Conservation (phyloP, 2,113 vertebrate species). For the rabbit (Oryctolagus cuniculus) region mOryCun1.1 NC_091432.1:35424001-35424500, state of each 20-base stretch:
- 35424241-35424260: not conserved
- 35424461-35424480: too few species aligned
- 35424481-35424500: too few species aligned
- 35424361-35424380: too few species aligned
- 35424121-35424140: slow-evolving; percentile 6
- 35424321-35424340: not conserved
- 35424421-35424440: too few species aligned
- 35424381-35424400: too few species aligned
- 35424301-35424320: not conserved
- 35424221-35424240: not conserved
- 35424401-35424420: too few species aligned
- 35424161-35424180: not conserved
- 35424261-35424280: not conserved
- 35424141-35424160: not conserved
- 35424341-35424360: too few species aligned
- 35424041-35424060: not conserved
- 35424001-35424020: not conserved
- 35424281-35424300: not conserved
- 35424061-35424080: not conserved
- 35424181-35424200: not conserved
- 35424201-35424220: not conserved
- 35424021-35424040: not conserved
- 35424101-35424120: not conserved
- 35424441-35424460: too few species aligned
- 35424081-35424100: not conserved